Base-by-base conservation (phyloP, 2,888 invertebrate genomes). In the Drosophila paranaensis region DNA sequence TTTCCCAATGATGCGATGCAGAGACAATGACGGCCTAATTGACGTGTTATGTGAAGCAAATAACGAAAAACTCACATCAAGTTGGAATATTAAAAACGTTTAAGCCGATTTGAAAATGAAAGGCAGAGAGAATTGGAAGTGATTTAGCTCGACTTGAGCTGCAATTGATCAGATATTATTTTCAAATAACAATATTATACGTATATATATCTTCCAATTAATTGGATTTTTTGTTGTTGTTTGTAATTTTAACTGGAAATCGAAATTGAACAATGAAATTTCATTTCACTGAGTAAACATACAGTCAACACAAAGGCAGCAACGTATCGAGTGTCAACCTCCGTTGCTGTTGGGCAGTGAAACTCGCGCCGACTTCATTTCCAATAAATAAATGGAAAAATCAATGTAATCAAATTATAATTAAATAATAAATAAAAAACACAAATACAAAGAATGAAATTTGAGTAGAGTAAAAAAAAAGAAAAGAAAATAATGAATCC, bases 1-100 rank as follows among this genome's bases (percentile, higher is more conserved):
- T 60, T 65, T 65, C 40, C 43, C 14, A 69, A 55, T 58, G 62
- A 68, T 48, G 43, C 45, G 33, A 42, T 30, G 42, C 6, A 20
- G 48, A 58, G 56, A 67, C 43, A 68, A 58, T 51, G 57, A 54
- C 35, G 46, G 45, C 20, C 48, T 50, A 54, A 60, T 63, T 58
- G 50, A 43, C 50, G 35, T 43, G 50, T 20, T 33, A 16, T 39
- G 0, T 40, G 45, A 27, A n/a, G 55, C 37, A 30, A 27, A 13
- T 10, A 55, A 42, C 14, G 11, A 42, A 43, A 45, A 46, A 46
- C 3, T 60, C 13, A 8, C 8, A 16, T 13, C 2, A 40, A 27
- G 46, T 27, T 30, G 4, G 14, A 30, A n/a, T 43, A 35, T n/a
- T 3, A 14, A n/a, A 46, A 56, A 48, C n/a, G 27, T 6, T 13